A percentile compares a stretch with the other conserved stretches of the same genome.
These are phyloP conservation scores for Chrysopa pallens DNA, from an alignment of 1,140 invertebrate species.

Conservation along the genomic window DNA sequence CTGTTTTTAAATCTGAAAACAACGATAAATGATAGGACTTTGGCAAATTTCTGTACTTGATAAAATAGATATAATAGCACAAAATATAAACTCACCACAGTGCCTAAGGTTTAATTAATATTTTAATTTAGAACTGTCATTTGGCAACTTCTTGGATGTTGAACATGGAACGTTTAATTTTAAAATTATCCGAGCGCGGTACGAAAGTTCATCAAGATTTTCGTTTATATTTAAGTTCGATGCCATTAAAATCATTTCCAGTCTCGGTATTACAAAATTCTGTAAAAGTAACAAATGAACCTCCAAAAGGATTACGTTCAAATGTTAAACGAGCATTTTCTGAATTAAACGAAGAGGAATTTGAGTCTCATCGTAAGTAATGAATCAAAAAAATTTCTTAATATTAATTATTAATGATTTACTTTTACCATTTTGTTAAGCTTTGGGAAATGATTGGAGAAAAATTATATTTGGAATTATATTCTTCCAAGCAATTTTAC, in stretches of 20 bases:
- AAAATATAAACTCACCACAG: no score
- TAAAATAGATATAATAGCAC: no score
- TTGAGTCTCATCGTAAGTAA: slow-evolving; percentile 53
- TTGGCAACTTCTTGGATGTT: slow-evolving; percentile 84
- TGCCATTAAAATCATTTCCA: slow-evolving; percentile 70
- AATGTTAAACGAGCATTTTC: slow-evolving; percentile 65
- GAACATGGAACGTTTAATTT: slow-evolving; percentile 46
- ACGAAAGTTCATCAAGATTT: slow-evolving; percentile 48
- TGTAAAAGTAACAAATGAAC: slow-evolving; percentile 85
- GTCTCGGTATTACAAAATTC: slow-evolving; percentile 80
- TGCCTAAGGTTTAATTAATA: no score
- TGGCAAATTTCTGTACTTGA: no score
- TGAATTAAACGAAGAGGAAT: slow-evolving; percentile 61
- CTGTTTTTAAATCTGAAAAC: no score
- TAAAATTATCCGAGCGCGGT: slow-evolving; percentile 43
- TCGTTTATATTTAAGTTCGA: slow-evolving; percentile 73
- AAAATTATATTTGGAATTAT: slow-evolving; percentile 59
- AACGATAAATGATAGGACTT: no score
- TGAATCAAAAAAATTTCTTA: background rate
- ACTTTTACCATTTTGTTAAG: slow-evolving; percentile 28
- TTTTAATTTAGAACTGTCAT: slow-evolving; percentile 63
- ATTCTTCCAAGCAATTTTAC: slow-evolving; percentile 72
- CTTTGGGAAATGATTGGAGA: slow-evolving; percentile 50
- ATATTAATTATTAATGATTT: background rate
- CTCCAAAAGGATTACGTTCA: slow-evolving; percentile 68